Percentiles rank a stretch among this genome's conserved stretches.
Evolutionary conservation across 2,888 invertebrate species (phyloP).

Genomic region (Ormyrus labotus): DNA sequence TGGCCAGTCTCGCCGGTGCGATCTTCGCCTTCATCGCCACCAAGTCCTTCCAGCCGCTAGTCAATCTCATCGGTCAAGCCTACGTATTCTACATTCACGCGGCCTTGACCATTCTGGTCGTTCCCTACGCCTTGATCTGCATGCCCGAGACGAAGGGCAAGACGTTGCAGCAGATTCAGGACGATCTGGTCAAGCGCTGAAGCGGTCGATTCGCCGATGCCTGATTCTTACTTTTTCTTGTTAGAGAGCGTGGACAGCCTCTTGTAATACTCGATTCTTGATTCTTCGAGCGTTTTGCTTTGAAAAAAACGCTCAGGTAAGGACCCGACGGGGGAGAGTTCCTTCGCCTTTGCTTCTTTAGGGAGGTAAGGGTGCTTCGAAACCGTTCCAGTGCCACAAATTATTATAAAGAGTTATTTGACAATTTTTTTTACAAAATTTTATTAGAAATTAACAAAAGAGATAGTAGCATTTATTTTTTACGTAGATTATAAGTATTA

Average conservation of each 20-base stretch:
- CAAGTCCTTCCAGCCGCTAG: constrained; percentile 65
- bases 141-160: constrained; percentile 70
- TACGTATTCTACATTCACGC: constrained; percentile 66
- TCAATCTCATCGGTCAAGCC: constrained; percentile 60
- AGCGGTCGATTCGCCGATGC: too few relatives aligned
- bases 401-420: too few relatives aligned
- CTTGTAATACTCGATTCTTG: too few relatives aligned
- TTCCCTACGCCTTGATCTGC: constrained; percentile 48
- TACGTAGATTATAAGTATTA: too few relatives aligned
- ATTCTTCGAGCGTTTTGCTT: too few relatives aligned
- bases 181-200: constrained; percentile 48
- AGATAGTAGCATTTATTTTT: too few relatives aligned
- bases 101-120: constrained; percentile 54
- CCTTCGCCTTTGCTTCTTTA: neutral
- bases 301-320: too few relatives aligned
- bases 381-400: too few relatives aligned
- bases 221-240: too few relatives aligned
- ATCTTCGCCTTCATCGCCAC: constrained; percentile 64
- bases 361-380: neutral
- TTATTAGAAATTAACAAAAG: too few relatives aligned
- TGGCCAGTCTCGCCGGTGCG: constrained; percentile 62
- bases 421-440: too few relatives aligned
- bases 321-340: neutral
- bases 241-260: too few relatives aligned
- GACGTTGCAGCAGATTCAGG: constrained; percentile 61